Percentiles rank a stretch among this genome's conserved stretches.
Conservation (phyloP, 2,888 invertebrate genomes). For the Orthosia gothica region DNA sequence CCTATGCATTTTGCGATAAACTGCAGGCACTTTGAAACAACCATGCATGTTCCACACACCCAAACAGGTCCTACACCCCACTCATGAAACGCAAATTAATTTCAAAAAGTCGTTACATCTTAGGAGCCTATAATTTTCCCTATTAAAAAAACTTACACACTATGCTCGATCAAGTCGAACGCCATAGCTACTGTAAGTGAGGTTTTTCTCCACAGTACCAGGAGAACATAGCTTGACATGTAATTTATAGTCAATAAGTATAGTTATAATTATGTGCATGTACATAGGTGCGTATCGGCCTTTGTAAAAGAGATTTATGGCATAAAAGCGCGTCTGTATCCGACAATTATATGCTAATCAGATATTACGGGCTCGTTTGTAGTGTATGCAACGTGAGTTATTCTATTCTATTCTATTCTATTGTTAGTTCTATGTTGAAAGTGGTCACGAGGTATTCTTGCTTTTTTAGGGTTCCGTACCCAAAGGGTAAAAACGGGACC, state of each 20-base stretch:
- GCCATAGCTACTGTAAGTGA: constrained; percentile 43
- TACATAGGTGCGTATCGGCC: constrained; percentile 72
- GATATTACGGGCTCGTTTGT: constrained; percentile 59
- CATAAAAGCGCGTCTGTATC: constrained; percentile 78
- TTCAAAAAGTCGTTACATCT: constrained; percentile 43
- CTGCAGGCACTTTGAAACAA: background rate
- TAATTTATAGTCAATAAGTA: constrained; percentile 68
- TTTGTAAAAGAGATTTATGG: constrained; percentile 84
- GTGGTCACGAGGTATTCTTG: constrained; percentile 25
- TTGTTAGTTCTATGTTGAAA: constrained; percentile 37
- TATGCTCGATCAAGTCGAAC: constrained; percentile 51
- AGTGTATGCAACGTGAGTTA: constrained; percentile 49
- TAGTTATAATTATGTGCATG: constrained; percentile 58
- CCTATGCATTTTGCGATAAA: background rate
- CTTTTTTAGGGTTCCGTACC: no score
- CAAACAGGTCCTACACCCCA: constrained; percentile 19
- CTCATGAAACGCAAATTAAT: constrained; percentile 38
- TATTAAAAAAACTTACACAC: constrained; percentile 26
- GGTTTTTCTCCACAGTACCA: constrained; percentile 69
- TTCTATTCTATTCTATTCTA: no score
- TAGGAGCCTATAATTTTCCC: constrained; percentile 48
- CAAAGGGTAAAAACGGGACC: no score
- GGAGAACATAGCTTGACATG: constrained; percentile 58
- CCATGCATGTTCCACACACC: background rate
- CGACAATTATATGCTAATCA: constrained; percentile 88